Conservation (phyloP, 2,888 invertebrate genomes). For the Lithodes maja region DNA sequence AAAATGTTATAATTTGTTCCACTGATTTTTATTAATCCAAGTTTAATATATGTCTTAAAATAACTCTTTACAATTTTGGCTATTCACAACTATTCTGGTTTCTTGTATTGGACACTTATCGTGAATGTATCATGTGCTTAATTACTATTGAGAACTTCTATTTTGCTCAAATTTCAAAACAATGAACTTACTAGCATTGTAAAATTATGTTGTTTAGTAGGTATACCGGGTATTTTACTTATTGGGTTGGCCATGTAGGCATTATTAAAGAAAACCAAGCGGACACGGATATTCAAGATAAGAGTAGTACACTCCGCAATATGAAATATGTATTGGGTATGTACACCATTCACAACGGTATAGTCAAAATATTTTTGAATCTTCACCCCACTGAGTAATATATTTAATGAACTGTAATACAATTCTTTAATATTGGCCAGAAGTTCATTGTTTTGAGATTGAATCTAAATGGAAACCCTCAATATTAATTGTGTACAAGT, state of each 20-base stretch:
- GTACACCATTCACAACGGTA: background rate
- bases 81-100: background rate
- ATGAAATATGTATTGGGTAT: background rate
- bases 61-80: no score
- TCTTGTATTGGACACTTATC: background rate
- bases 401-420: background rate
- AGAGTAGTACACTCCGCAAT: background rate
- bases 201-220: slow-evolving; percentile 1
- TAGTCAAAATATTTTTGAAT: background rate
- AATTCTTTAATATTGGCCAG: background rate
- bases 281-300: background rate
- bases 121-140: background rate
- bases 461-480: background rate
- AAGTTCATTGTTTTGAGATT: background rate
- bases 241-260: background rate
- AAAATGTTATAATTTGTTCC: no score
- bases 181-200: background rate
- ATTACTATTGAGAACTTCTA: background rate
- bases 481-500: background rate
- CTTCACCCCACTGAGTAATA: background rate
- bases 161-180: background rate
- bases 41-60: no score
- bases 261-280: background rate
- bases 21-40: no score
- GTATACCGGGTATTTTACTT: background rate